A percentile compares a stretch with the other conserved stretches of the same genome.
Conservation (phyloP, 2,113 vertebrate genomes). For the Thomomys bottae region DNA sequence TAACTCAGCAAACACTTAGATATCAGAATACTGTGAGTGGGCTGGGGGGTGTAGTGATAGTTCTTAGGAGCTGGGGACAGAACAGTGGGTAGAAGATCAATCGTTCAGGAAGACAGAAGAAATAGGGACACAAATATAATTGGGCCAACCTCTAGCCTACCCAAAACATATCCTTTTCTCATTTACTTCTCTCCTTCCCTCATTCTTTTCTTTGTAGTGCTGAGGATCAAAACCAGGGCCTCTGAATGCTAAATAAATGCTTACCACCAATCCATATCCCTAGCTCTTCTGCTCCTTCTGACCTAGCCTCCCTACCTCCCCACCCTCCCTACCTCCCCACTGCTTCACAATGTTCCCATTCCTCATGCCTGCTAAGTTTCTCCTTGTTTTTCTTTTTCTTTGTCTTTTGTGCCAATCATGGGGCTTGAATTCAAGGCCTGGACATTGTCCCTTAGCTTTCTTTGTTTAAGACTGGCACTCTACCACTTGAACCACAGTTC, state of each 20-base stretch:
- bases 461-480: no score
- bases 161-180: neutral
- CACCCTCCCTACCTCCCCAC: neutral
- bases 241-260: neutral
- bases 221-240: neutral
- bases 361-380: neutral
- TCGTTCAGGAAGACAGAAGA: constrained; percentile 4
- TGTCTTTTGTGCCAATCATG: neutral
- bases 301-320: neutral
- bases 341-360: neutral
- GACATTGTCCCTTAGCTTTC: no score
- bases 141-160: neutral
- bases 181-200: neutral
- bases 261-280: neutral
- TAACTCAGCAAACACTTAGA: neutral
- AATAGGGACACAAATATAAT: neutral
- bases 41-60: neutral
- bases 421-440: no score
- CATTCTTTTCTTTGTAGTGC: neutral
- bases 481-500: no score
- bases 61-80: neutral
- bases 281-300: neutral
- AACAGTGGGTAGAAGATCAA: neutral
- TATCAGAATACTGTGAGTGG: neutral
- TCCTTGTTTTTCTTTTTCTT: neutral